Evolutionary conservation across 2,888 invertebrate species (phyloP).

Genomic region (Pollenia amentaria): DNA sequence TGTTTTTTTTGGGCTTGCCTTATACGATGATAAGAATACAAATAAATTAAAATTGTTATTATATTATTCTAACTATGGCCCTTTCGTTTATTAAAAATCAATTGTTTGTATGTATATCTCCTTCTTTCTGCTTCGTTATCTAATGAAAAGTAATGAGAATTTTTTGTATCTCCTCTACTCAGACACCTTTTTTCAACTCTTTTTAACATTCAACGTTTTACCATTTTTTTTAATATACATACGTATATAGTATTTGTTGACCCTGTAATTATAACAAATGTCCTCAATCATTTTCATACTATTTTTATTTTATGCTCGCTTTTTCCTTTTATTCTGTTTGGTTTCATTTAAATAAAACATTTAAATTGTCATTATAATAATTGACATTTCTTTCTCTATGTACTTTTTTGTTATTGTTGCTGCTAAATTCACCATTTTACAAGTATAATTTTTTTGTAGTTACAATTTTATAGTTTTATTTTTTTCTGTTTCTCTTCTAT

Average conservation of each 20-base stretch:
- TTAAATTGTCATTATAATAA: constrained; percentile 62
- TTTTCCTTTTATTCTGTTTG: constrained; percentile 2
- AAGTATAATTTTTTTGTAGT: constrained; percentile 8
- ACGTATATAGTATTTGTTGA: neutral
- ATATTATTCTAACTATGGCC: no score
- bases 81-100: no score
- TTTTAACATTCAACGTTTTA: neutral
- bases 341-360: constrained; percentile 39
- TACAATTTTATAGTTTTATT: constrained; percentile 13
- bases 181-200: no score
- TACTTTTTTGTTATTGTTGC: constrained; percentile 5
- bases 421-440: constrained; percentile 22
- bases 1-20: no score
- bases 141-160: no score
- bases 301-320: constrained; percentile 21
- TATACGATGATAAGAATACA: no score
- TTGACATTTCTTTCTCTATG: constrained; percentile 43
- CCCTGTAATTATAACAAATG: constrained; percentile 19
- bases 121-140: no score
- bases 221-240: constrained; percentile 2
- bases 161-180: no score
- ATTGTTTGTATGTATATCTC: no score
- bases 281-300: constrained; percentile 19
- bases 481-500: neutral
- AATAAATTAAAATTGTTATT: no score